Base-by-base conservation (phyloP, 2,113 vertebrate genomes). In the Amazona guildingii region DNA sequence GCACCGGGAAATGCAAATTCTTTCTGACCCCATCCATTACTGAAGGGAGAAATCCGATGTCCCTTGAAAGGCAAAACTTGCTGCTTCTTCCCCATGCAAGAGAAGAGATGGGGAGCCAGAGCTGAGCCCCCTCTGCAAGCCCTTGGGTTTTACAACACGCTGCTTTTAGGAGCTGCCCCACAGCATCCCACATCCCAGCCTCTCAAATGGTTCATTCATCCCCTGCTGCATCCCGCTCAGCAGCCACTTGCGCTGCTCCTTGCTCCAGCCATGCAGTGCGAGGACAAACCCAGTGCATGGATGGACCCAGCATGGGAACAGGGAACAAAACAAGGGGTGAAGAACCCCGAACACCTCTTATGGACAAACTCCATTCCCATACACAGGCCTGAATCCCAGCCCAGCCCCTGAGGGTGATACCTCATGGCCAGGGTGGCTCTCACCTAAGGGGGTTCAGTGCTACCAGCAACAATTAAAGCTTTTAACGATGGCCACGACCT, bases 381-480 rank as follows among this genome's bases (percentile, higher is more conserved):
- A 46, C 13, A 5, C 3, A 23, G 62, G 69, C 51, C 83, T 73
- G 76, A 77, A 86, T 19, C 6, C 46, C 83, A 62, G 67, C 48
- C 35, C 79, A 76, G 83, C 41, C 48, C 64, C 49, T 25, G 66
- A 70, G 69, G 81, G 74, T 2, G 8, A 39, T 41, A 41, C 17
- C 75, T 76, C 0, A 0, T 10, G 64, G 39, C 61, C 80, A 5
- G 61, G 33, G 19, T 8, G 64, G 61, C 77, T 89, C 55, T 15
- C 33, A 61, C 87, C 67, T 84, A 7, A 23, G 20, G 33, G 55
- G 33, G 87, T 87, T 91, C 78, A 84, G 63, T 1, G 31, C 28
- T 55, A 70, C 63, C 93, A 76, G 51, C 43, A 67, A 63, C 27
- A 43, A 94, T 95, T 94, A 95, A 63, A 86, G 93, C 90, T 92